Base-by-base conservation (phyloP, 2,797 vertebrate species). In the Aratinga solstitialis region DNA sequence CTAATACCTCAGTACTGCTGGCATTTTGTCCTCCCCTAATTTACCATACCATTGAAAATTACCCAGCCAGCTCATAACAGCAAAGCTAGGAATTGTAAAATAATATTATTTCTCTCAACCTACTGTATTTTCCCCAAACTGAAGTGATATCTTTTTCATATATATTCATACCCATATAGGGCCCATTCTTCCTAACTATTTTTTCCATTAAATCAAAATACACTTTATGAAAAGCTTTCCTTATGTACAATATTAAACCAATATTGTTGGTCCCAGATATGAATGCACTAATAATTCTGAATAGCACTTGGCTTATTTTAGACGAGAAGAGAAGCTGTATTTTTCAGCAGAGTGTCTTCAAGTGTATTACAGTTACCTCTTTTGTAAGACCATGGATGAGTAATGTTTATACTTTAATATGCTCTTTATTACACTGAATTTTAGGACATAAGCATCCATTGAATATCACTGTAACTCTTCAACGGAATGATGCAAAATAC, bases 361-460 rank as follows among this genome's bases (percentile, higher is more conserved):
- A 75, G 36, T 34, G 16, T 75, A 90, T 56, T n/a, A 79, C 62
- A 54, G 27, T 75, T 81, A 93, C 78, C 40, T 88, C 71, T 51
- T 45, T 50, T 11, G 3, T 43, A 72, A 56, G 32, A 69, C 32
- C 74, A 42, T 0, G 58, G 45, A 54, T 0, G 0, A 66, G 29
- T 38, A 34, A 51, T 5, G 7, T 48, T 79, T 77, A 26, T 26
- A 24, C 11, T 42, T 42, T 71, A n/a, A 38, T 1, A 20, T 2
- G 7, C 9, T 54, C 63, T 73, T 61, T 43, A 38, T n/a, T 6
- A 42, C 21, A 48, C 40, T 19, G 21, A 59, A 29, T 56, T 84
- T 76, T 27, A 84, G 43, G 43, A 51, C 4, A 3, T 3, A 15
- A 24, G 7, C 16, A 45, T 17, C 13, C 79, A 22, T 11, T 47